Base-by-base conservation (phyloP, 2,888 invertebrate genomes). In the Sclerodermus sp. region DNA sequence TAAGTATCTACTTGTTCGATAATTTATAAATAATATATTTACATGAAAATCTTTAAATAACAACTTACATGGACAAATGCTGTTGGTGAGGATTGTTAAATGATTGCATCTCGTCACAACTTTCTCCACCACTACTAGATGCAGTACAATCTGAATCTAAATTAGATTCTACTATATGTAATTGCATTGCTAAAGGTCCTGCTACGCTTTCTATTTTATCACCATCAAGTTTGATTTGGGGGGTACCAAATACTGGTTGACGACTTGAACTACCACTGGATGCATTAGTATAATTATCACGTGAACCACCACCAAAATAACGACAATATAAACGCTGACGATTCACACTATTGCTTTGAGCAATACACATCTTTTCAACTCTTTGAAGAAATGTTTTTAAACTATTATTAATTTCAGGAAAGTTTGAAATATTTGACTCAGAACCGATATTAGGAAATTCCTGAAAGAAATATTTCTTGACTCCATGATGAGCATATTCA, bases 131-230 rank as follows among this genome's bases (percentile, higher is more conserved):
- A 13, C 95, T 95, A 71, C 94, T 95, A 54, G 93, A 93, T 13
- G 89, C 93, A 1, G 96, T 96, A 31, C 92, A 94, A 80, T 96
- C 96, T 1, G 94, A 93, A 78, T 96, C 96, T 57, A 93, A 82
- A 66, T 87, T 87, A 52, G 83, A 82, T 73, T 91, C 89, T 48
- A 93, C 84, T 57, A 89, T 82, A 18, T 86, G 83, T 61, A 94
- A 78, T 74, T 91, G 90, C 0, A 87, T 85, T 42, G 85, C 82
- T 55, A 95, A 77, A 14, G 88, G 84, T 14, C 91, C 90, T 1
- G 90, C 83, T 1, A 90, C 86, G 55, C 84, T 85, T 58, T 87
- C 87, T 57, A 93, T 76, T 66, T 88, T 87, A 36, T 81, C 68
- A 38, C 69, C 66, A 36, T 74, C 67, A 46, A 78, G 49, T 52